A percentile compares a stretch with the other conserved stretches of the same genome.
These are phyloP conservation scores for Notospermus geniculatus DNA, from an alignment of 1,140 invertebrate species.

Conservation along the genomic window DNA sequence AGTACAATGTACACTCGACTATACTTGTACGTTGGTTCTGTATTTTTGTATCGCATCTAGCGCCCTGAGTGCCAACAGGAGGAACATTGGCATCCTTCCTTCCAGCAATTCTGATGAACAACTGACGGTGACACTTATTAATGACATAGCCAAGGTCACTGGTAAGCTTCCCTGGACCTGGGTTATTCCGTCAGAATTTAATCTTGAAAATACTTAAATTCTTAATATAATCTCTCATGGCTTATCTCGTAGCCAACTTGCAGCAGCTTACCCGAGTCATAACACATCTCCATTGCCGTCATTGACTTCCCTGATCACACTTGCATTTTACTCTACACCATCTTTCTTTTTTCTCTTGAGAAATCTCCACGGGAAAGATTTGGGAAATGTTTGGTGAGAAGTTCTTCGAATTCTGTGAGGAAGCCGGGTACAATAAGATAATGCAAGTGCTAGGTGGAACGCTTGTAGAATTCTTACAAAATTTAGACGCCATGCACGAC, in stretches of 20 bases:
- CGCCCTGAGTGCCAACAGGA: too few species aligned
- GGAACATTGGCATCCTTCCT: too few species aligned
- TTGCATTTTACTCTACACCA: background rate
- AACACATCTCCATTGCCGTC: background rate
- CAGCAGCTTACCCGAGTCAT: background rate
- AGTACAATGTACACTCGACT: background rate
- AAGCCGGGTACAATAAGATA: conserved; percentile 52
- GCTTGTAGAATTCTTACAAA: conserved; percentile 48
- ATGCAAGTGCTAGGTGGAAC: conserved; percentile 46
- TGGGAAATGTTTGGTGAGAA: conserved; percentile 90
- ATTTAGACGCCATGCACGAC: conserved; percentile 52
- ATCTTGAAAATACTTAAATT: background rate
- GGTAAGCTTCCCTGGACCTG: too few species aligned
- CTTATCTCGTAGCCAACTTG: background rate
- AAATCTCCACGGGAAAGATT: conserved; percentile 85
- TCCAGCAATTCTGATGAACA: too few species aligned
- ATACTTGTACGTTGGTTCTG: too few species aligned
- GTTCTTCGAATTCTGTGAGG: conserved; percentile 53
- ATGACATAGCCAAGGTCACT: too few species aligned
- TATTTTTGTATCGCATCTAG: too few species aligned
- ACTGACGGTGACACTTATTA: too few species aligned
- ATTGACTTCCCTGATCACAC: background rate
- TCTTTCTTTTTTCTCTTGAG: conserved; percentile 58
- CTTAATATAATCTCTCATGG: background rate
- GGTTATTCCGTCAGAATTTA: too few species aligned